A percentile compares a stretch with the other conserved stretches of the same genome.
Evolutionary conservation across 2,888 invertebrate genomes (phyloP).

Genomic region (Patella pellucida): DNA sequence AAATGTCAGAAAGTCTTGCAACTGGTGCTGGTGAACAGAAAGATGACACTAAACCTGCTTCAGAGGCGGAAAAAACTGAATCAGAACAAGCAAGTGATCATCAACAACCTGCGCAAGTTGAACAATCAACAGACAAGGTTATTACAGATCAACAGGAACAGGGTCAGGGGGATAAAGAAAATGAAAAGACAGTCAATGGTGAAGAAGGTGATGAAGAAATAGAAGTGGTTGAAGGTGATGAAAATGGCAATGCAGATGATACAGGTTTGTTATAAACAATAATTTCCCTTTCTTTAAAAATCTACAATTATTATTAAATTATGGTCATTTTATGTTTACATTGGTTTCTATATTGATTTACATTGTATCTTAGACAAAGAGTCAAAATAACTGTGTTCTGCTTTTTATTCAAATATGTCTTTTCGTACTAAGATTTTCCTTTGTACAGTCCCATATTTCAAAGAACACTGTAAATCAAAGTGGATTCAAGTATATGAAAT

Average conservation of each 20-base stretch:
- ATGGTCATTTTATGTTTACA: too few species aligned
- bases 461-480: too few species aligned
- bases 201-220: conserved; percentile 22
- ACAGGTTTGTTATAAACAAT: not conserved
- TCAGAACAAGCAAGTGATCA: not conserved
- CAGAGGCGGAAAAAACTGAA: conserved; percentile 19
- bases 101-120: conserved; percentile 22
- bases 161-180: conserved; percentile 18
- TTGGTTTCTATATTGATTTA: too few species aligned
- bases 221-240: conserved; percentile 15
- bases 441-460: too few species aligned
- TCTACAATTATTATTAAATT: not conserved
- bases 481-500: too few species aligned
- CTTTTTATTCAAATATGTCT: too few species aligned
- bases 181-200: conserved; percentile 1
- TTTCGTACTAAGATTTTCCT: too few species aligned
- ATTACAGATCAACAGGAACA: conserved; percentile 17
- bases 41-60: conserved; percentile 9
- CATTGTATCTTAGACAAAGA: too few species aligned
- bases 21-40: not conserved
- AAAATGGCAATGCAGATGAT: not conserved
- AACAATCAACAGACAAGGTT: conserved; percentile 12
- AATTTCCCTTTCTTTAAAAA: not conserved
- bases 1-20: not conserved
- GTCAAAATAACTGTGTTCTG: too few species aligned